Percentiles rank a stretch among this genome's conserved stretches.
Evolutionary conservation across 2,888 invertebrate genomes (phyloP).

Genomic region (Himalopsyche tibetana): DNA sequence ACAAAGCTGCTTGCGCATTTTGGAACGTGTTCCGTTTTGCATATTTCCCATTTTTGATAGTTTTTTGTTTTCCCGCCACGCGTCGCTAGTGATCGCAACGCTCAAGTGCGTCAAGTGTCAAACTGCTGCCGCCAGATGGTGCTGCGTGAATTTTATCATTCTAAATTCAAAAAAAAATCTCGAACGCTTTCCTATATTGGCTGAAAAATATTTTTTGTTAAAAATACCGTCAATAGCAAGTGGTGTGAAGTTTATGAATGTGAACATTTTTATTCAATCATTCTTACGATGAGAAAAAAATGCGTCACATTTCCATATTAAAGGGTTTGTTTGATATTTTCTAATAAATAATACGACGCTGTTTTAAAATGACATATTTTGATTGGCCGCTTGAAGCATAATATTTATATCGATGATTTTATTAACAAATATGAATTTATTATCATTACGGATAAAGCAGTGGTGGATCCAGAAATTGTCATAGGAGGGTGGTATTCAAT

Average conservation of each 20-base stretch:
- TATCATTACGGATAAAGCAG: too few relatives aligned
- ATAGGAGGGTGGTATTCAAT: too few relatives aligned
- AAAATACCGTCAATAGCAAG: constrained; percentile 9
- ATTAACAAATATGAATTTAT: too few relatives aligned
- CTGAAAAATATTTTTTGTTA: background rate
- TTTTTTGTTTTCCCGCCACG: constrained; percentile 23
- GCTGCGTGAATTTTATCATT: constrained; percentile 15
- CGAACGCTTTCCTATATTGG: background rate
- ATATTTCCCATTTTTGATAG: constrained; percentile 7
- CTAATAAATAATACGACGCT: too few relatives aligned
- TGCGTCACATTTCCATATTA: too few relatives aligned
- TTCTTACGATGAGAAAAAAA: too few relatives aligned
- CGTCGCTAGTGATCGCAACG: constrained; percentile 6
- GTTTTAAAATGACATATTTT: too few relatives aligned
- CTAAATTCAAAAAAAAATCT: background rate
- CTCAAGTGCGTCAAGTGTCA: constrained; percentile 24
- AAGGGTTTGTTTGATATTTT: too few relatives aligned
- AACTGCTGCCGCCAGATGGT: constrained; percentile 30
- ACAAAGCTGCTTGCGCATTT: background rate
- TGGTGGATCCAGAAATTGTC: too few relatives aligned
- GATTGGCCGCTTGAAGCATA: too few relatives aligned
- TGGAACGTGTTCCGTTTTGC: constrained; percentile 13
- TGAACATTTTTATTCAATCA: too few relatives aligned
- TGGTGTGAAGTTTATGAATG: constrained; percentile 1
- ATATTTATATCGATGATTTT: too few relatives aligned